These are phyloP conservation scores for Acronicta psi DNA, from an alignment of 2,888 invertebrate species.

Conservation along the genomic window DNA sequence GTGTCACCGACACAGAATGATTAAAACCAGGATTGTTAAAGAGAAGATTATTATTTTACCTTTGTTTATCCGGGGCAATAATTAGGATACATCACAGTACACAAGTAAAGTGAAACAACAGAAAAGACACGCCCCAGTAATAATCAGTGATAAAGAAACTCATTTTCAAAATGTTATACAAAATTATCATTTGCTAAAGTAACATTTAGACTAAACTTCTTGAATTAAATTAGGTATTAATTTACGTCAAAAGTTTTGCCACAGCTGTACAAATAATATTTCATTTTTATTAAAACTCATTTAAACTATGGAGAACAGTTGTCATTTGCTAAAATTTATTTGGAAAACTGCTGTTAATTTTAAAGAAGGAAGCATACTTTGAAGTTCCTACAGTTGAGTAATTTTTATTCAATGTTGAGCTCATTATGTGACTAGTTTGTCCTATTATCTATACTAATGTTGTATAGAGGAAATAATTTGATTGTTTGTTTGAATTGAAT, in stretches of 20 bases:
- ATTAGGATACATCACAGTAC: no score
- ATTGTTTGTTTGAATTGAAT: no score
- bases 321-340: constrained; percentile 2
- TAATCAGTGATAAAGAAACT: neutral
- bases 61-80: no score
- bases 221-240: constrained; percentile 13
- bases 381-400: neutral
- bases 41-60: no score
- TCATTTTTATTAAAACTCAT: constrained; percentile 13
- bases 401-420: neutral
- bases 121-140: neutral
- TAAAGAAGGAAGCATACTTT: neutral
- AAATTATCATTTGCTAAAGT: constrained; percentile 1
- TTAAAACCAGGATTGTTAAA: no score
- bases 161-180: neutral
- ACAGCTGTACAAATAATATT: constrained; percentile 26
- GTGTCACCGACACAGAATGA: no score
- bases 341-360: neutral
- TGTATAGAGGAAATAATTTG: no score
- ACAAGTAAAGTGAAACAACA: neutral
- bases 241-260: constrained; percentile 7
- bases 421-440: neutral
- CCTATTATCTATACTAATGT: no score
- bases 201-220: constrained; percentile 13
- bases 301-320: constrained; percentile 3